Base-by-base conservation (phyloP, 1,140 invertebrate genomes). In the Formica exsecta region DNA sequence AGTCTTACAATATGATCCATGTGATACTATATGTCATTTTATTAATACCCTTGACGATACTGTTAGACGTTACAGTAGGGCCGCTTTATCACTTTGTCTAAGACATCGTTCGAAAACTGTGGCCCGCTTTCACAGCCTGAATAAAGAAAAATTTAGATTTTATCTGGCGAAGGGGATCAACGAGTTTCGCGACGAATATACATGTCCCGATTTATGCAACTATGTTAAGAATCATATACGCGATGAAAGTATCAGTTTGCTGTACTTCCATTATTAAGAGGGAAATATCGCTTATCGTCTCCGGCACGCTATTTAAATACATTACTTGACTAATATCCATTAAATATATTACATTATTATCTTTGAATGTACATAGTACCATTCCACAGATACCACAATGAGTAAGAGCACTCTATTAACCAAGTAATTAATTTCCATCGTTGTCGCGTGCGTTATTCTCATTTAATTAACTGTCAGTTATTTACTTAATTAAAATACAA, bases 101-200 rank as follows among this genome's bases (percentile, higher is more conserved):
- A 68, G 62, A 29, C 32, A 16, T 68, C 76, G 22, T 25, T 80
- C 64, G 48, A 70, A 48, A 68, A 68, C 29, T 22, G 62, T 25
- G 76, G 64, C 76, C 76, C 76, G 76, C 64, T 80, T 80, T 80
- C 76, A 32, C 64, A 61, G 75, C 32, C 44, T 57, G 64, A 70
- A 80, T 80, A 80, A 68, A 38, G 64, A 80, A 80, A 80, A 80
- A 80, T 80, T 57, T n/a, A 57, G 76, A 54, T 66, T 70, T 80
- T 80, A 80, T 80, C 64, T 54, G 64, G n/a, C 48, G 32, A 54
- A 65, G 54, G 25, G 44, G 32, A 80, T 80, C 64, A 62, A 44
- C 57, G 59, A 38, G 8, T 11, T 25, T n/a, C 19, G 41, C 7
- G 61, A 38, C 32, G 76, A 79, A 66, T 68, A 36, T 25, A 76